phyloP scores from a whole-genome alignment of 92 coral and sea anemone genomes.

The Phenganax subtilis region DNA sequence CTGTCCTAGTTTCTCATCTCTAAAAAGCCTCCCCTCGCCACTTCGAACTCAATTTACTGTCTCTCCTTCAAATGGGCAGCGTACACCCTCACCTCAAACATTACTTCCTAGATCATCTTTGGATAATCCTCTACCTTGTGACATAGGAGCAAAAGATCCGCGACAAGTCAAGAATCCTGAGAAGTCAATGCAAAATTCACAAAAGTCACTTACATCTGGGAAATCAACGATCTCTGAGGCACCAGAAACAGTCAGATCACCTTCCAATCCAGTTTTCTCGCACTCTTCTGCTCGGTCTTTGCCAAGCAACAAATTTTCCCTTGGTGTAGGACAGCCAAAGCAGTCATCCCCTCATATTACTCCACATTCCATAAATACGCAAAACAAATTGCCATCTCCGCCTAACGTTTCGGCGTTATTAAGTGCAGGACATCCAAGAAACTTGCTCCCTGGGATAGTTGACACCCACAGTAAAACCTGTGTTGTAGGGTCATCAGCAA shows the following conservation, averaged over 20 bases:
- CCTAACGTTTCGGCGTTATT: too few species aligned
- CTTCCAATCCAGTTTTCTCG: not conserved
- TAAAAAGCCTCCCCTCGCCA: slow-evolving; percentile 27
- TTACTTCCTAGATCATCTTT: not conserved
- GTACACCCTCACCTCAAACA: slow-evolving; percentile 3
- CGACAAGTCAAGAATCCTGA: not conserved
- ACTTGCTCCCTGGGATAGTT: not conserved
- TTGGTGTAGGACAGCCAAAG: not conserved
- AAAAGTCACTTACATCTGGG: not conserved
- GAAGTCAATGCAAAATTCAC: not conserved
- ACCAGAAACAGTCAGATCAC: not conserved
- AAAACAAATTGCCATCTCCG: not conserved
- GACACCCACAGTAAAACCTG: not conserved
- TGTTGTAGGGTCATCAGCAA: not conserved
- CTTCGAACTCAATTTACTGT: slow-evolving; percentile 4
- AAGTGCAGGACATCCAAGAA: not conserved
- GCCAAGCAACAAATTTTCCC: not conserved
- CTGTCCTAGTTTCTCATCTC: slow-evolving; percentile 2
- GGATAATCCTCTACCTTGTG: not conserved
- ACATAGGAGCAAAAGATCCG: not conserved
- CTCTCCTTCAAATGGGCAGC: slow-evolving; percentile 10
- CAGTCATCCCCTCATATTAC: not conserved
- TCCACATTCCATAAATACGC: not conserved
- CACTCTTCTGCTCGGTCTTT: not conserved
- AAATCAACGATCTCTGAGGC: not conserved